These are phyloP conservation scores for Orientallactaga sibirica DNA, from an alignment of 2,797 vertebrate species.

Conservation along the genomic window DNA sequence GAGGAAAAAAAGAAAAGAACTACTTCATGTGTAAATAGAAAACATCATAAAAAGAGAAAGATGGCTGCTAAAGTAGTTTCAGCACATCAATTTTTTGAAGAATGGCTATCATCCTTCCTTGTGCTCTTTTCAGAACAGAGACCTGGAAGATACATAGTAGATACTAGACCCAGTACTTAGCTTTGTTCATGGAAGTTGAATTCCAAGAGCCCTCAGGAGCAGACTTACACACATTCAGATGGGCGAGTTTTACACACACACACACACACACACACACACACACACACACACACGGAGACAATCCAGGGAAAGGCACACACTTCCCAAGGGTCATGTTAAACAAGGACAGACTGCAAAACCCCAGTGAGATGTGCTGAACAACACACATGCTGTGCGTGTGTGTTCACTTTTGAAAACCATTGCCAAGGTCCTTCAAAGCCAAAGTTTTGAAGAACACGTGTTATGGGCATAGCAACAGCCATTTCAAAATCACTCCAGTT, in stretches of 20 bases:
- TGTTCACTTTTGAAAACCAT: constrained; percentile 38
- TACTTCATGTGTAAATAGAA: constrained; percentile 39
- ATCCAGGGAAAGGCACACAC: not conserved
- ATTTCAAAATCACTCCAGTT: constrained; percentile 70
- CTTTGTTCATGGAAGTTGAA: constrained; percentile 65
- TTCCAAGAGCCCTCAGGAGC: constrained; percentile 65
- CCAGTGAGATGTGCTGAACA: constrained; percentile 28
- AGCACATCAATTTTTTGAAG: not conserved
- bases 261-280: too few species aligned
- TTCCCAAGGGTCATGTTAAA: constrained; percentile 73
- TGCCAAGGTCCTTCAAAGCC: constrained; percentile 69
- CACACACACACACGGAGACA: not conserved
- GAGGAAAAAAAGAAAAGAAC: not conserved
- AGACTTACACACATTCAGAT: not conserved
- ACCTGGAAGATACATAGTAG: not conserved
- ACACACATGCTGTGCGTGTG: not conserved
- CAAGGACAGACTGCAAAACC: constrained; percentile 70
- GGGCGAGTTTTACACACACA: not conserved
- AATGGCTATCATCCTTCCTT: not conserved
- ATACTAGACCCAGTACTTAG: constrained; percentile 3
- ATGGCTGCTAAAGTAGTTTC: not conserved
- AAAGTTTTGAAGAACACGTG: constrained; percentile 71
- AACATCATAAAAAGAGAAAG: constrained; percentile 44
- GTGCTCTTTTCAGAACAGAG: not conserved
- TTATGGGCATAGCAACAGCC: constrained; percentile 52